These are phyloP conservation scores for Bos indicus DNA, from an alignment of 2,113 vertebrate genomes.

Conservation along the genomic window DNA sequence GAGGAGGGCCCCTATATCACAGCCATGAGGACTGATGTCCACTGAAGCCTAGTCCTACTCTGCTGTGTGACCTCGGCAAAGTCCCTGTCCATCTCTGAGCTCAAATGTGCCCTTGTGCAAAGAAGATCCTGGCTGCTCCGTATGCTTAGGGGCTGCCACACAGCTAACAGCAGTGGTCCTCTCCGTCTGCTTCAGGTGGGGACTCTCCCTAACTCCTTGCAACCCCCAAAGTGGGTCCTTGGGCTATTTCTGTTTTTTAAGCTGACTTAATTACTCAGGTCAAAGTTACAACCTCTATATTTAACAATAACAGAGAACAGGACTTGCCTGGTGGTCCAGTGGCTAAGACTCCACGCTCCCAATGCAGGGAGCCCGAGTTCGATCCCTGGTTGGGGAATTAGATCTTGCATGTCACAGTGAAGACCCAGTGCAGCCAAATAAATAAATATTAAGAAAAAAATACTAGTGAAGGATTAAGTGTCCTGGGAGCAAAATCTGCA, in stretches of 20 bases:
- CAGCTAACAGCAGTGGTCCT: not conserved
- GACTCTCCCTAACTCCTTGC: no score
- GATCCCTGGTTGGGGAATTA: not conserved
- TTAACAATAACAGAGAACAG: not conserved
- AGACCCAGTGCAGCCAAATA: not conserved
- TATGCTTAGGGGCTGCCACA: no score
- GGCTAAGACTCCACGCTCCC: not conserved
- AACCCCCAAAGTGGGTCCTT: not conserved
- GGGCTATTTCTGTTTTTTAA: not conserved
- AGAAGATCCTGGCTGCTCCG: not conserved
- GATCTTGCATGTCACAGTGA: not conserved
- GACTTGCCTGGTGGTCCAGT: not conserved
- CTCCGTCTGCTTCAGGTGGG: accelerated
- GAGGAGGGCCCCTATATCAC: not conserved
- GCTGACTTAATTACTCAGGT: not conserved
- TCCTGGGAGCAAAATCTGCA: not conserved
- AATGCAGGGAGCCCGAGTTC: not conserved
- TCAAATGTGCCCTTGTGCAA: not conserved
- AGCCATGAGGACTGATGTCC: not conserved
- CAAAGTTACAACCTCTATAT: not conserved
- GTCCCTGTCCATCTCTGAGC: not conserved
- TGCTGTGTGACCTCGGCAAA: not conserved
- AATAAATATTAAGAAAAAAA: not conserved
- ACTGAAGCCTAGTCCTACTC: not conserved
- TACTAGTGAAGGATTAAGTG: not conserved